phyloP scores from a whole-genome alignment of 35 echinoderm and acorn worm genomes.

The Lytechinus pictus region DNA sequence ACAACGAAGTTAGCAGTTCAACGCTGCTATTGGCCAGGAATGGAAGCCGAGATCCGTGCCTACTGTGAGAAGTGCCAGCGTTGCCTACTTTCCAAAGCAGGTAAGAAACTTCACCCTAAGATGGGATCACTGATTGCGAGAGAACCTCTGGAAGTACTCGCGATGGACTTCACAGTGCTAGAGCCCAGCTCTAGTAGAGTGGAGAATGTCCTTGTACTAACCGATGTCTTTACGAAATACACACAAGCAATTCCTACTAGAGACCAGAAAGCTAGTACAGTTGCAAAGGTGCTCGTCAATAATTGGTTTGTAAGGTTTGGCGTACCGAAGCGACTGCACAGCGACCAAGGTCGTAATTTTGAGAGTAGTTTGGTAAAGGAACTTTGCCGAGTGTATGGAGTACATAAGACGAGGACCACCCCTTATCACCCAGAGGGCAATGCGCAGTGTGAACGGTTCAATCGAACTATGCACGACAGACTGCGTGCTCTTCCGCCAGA shows the following conservation, averaged over 20 bases:
- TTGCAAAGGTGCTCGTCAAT: slow-evolving; percentile 51
- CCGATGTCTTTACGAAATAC: slow-evolving; percentile 77
- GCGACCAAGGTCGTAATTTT: slow-evolving; percentile 80
- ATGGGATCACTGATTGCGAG: slow-evolving; percentile 65
- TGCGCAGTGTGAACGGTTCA: too few relatives aligned
- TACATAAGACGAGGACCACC: too few relatives aligned
- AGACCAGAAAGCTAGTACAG: slow-evolving; percentile 66
- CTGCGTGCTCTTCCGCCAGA: too few relatives aligned
- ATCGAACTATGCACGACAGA: too few relatives aligned
- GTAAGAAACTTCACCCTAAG: slow-evolving; percentile 50
- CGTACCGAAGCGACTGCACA: slow-evolving; percentile 62
- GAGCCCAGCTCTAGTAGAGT: too few relatives aligned
- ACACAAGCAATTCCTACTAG: slow-evolving; percentile 68
- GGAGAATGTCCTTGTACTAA: slow-evolving; percentile 78
- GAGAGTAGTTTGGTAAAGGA: slow-evolving; percentile 55
- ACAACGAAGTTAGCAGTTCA: too few relatives aligned
- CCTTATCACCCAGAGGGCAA: too few relatives aligned
- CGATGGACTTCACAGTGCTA: slow-evolving; percentile 66
- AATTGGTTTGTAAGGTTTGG: slow-evolving; percentile 74
- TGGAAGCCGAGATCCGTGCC: slow-evolving; percentile 29
- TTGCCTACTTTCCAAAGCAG: slow-evolving; percentile 64
- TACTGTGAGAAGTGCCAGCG: slow-evolving; percentile 30
- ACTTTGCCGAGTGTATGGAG: too few relatives aligned
- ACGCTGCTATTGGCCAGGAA: too few relatives aligned
- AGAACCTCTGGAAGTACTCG: slow-evolving; percentile 69